These are phyloP conservation scores for Philhelius pedissequus DNA, from an alignment of 2,888 invertebrate species.

Conservation along the genomic window DNA sequence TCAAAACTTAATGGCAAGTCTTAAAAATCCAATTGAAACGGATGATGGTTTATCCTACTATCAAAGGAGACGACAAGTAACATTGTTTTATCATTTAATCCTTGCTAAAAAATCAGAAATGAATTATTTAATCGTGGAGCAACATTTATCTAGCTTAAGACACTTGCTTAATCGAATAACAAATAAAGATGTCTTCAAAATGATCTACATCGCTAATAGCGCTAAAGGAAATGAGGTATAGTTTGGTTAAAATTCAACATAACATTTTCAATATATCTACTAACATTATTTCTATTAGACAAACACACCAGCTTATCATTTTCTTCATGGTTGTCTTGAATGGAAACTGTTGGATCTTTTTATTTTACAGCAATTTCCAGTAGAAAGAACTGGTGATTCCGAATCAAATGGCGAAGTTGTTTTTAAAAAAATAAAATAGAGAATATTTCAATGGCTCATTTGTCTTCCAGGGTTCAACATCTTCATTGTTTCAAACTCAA, in stretches of 20 bases:
- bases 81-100: conserved; percentile 73
- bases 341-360: conserved; percentile 77
- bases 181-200: conserved; percentile 72
- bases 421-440: neutral
- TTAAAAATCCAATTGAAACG: conserved; percentile 58
- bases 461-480: neutral
- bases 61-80: conserved; percentile 73
- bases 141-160: conserved; percentile 70
- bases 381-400: neutral
- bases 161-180: conserved; percentile 72
- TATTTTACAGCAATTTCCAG: conserved; percentile 70
- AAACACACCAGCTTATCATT: conserved; percentile 75
- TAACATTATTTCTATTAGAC: too few species aligned
- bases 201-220: conserved; percentile 74
- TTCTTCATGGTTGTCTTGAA: conserved; percentile 77
- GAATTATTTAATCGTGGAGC: conserved; percentile 60
- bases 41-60: conserved; percentile 67
- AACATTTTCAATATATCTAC: too few species aligned
- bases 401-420: conserved; percentile 9
- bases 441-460: neutral
- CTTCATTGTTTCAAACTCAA: conserved; percentile 64
- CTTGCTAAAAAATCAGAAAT: conserved; percentile 61
- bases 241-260: too few species aligned
- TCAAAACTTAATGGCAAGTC: conserved; percentile 73
- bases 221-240: conserved; percentile 75